A percentile compares a stretch with the other conserved stretches of the same genome.
These are phyloP conservation scores for Odontothrips loti DNA, from an alignment of 2,888 invertebrate species.

Conservation along the genomic window DNA sequence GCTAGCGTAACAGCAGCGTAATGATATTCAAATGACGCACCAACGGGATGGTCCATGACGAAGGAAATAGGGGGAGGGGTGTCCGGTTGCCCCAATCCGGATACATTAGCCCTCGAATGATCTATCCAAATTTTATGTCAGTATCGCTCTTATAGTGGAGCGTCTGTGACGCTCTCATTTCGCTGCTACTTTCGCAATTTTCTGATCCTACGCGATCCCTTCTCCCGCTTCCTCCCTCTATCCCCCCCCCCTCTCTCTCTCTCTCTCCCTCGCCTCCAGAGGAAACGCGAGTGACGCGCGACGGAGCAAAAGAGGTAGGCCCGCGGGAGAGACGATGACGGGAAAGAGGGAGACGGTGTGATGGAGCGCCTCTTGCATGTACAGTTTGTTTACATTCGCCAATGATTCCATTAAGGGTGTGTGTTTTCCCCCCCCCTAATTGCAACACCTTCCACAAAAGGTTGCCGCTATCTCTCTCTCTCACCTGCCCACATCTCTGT, in stretches of 20 bases:
- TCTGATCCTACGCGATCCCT: no score
- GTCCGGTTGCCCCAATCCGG: background rate
- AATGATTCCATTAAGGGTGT: background rate
- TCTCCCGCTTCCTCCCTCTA: no score
- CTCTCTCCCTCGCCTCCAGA: no score
- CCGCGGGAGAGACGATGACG: no score
- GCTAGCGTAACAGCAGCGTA: background rate
- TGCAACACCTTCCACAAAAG: no score
- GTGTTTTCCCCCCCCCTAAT: background rate
- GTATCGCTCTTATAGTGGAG: background rate
- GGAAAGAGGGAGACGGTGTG: background rate
- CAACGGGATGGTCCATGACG: background rate
- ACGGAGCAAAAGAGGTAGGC: no score
- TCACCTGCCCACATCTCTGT: background rate
- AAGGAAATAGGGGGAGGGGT: background rate
- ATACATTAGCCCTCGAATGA: background rate
- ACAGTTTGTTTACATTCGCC: background rate
- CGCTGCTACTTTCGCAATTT: no score
- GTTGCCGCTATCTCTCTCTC: no score
- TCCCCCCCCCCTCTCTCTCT: no score
- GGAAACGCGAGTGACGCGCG: no score
- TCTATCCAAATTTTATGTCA: background rate
- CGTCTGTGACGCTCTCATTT: no score
- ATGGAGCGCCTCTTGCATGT: background rate
- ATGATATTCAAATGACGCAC: constrained; percentile 11